Percentiles rank a stretch among this genome's conserved stretches.
phyloP scores from a whole-genome alignment of 2,113 vertebrate species.

The Nansenia antarctica region DNA sequence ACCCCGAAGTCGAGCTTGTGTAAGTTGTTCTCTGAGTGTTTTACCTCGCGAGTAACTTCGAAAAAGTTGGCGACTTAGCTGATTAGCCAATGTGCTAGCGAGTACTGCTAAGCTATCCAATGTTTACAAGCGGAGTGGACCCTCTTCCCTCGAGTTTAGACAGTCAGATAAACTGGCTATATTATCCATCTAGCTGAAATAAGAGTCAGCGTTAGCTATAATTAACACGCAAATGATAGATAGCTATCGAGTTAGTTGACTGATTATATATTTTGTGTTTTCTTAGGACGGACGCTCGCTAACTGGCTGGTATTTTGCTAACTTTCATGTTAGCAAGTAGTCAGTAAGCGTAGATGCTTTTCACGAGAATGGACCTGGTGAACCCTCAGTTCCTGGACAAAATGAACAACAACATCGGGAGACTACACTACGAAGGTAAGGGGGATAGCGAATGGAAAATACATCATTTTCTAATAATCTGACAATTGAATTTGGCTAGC shows the following conservation, averaged over 20 bases:
- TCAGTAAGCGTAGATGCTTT: constrained; percentile 86
- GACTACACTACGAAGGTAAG: constrained; percentile 88
- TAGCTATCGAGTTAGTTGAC: too few species aligned
- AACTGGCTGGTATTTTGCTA: constrained; percentile 74
- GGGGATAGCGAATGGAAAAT: neutral
- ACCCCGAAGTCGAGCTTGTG: neutral
- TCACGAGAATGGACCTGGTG: constrained; percentile 97
- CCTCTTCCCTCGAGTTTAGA: too few species aligned
- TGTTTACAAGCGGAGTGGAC: neutral
- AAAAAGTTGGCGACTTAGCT: neutral
- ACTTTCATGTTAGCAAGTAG: constrained; percentile 72
- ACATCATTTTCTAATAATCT: neutral
- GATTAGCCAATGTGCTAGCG: neutral
- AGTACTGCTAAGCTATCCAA: neutral
- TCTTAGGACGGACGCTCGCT: constrained; percentile 43
- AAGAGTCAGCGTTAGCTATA: neutral
- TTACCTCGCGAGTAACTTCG: neutral
- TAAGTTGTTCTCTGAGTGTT: neutral
- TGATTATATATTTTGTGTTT: neutral
- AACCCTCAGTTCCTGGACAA: constrained; percentile 97
- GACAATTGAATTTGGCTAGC: neutral
- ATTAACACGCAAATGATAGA: neutral
- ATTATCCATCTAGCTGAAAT: neutral
- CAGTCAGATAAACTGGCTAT: neutral
- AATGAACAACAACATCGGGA: constrained; percentile 97